These are phyloP conservation scores for Busseola fusca DNA, from an alignment of 2,888 invertebrate species.

Conservation along the genomic window DNA sequence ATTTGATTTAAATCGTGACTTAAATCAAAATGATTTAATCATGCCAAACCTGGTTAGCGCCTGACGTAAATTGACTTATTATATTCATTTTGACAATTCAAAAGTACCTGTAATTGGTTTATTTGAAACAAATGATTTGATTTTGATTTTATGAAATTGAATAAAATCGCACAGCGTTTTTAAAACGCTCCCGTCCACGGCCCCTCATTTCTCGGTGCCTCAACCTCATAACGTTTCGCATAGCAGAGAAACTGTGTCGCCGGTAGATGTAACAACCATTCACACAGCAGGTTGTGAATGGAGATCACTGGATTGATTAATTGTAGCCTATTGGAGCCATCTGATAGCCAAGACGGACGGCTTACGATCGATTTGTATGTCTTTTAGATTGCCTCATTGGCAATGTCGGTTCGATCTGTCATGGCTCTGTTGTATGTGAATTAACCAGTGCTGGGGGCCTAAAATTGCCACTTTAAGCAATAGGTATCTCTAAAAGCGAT, in stretches of 20 bases:
- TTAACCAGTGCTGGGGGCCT: background rate
- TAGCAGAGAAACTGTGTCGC: constrained; percentile 63
- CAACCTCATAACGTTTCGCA: constrained; percentile 52
- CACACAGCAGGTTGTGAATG: constrained; percentile 64
- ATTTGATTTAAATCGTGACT: too few species aligned
- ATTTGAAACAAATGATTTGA: too few species aligned
- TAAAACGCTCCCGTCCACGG: background rate
- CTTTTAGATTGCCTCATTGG: constrained; percentile 28
- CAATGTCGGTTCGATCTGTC: constrained; percentile 6
- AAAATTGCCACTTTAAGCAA: too few species aligned
- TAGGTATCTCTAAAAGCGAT: too few species aligned
- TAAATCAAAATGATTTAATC: too few species aligned
- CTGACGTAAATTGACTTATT: too few species aligned
- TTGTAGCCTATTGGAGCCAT: constrained; percentile 57
- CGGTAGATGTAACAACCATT: constrained; percentile 59
- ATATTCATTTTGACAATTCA: too few species aligned
- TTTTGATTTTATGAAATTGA: background rate
- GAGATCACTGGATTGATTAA: constrained; percentile 66
- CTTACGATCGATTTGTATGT: constrained; percentile 36
- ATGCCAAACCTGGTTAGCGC: too few species aligned
- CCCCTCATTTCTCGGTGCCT: constrained; percentile 25
- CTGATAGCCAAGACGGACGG: constrained; percentile 42
- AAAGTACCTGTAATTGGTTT: too few species aligned
- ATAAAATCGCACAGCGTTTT: background rate
- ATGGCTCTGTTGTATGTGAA: background rate